These are phyloP conservation scores for Eilema depressum DNA, from an alignment of 2,888 invertebrate species.

Conservation along the genomic window DNA sequence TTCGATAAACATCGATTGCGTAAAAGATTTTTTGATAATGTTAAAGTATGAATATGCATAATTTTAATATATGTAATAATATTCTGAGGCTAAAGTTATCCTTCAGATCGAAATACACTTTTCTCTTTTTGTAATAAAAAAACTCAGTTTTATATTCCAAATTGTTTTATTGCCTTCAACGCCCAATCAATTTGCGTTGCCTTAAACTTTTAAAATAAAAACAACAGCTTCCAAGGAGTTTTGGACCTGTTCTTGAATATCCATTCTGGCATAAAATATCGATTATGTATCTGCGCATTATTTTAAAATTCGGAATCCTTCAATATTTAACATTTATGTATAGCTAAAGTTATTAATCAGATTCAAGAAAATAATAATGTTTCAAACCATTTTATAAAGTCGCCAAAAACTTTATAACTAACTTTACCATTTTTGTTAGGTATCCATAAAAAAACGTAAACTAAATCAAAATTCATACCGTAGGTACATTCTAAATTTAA, in stretches of 20 bases:
- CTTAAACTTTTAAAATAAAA: slow-evolving; percentile 36
- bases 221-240: slow-evolving; percentile 25
- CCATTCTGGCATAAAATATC: slow-evolving; percentile 36
- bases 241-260: slow-evolving; percentile 38
- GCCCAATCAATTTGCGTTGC: background rate
- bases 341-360: background rate
- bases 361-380: no score
- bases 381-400: background rate
- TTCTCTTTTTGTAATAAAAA: slow-evolving; percentile 19
- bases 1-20: slow-evolving; percentile 13
- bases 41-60: slow-evolving; percentile 16
- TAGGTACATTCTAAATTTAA: no score
- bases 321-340: background rate
- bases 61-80: background rate
- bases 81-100: background rate
- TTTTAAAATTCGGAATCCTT: slow-evolving; percentile 11
- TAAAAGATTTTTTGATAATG: slow-evolving; percentile 14
- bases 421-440: background rate
- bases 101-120: slow-evolving; percentile 10
- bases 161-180: slow-evolving; percentile 27
- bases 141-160: slow-evolving; percentile 23
- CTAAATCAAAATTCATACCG: slow-evolving; percentile 6
- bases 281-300: slow-evolving; percentile 28
- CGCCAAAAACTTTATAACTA: background rate
- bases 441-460: background rate